phyloP scores from a whole-genome alignment of 2,113 vertebrate genomes.

The Apeltes quadracus region DNA sequence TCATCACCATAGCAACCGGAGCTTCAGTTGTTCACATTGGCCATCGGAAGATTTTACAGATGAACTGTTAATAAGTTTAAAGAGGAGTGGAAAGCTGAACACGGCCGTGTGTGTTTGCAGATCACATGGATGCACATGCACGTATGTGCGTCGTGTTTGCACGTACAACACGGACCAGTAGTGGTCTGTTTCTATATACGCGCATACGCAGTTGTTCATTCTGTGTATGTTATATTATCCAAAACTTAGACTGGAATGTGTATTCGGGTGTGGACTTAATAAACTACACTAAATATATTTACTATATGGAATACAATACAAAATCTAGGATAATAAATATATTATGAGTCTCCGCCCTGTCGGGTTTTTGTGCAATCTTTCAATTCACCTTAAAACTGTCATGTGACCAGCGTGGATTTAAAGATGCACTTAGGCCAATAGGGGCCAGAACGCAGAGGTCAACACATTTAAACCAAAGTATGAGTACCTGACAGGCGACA shows the following conservation, averaged over 20 bases:
- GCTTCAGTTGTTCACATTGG: slow-evolving; percentile 39
- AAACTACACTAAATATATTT: background rate
- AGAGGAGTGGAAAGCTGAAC: slow-evolving; percentile 6
- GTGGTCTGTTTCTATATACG: background rate
- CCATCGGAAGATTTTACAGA: slow-evolving; percentile 32
- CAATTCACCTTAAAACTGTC: background rate
- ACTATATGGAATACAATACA: background rate
- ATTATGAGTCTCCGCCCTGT: background rate
- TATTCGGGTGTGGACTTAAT: background rate
- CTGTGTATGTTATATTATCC: background rate
- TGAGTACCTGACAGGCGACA: background rate
- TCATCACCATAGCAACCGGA: slow-evolving; percentile 67
- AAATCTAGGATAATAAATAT: background rate
- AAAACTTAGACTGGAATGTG: background rate
- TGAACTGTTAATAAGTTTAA: slow-evolving; percentile 40
- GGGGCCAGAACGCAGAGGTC: background rate
- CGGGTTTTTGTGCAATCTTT: background rate
- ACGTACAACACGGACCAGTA: background rate
- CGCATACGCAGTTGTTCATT: background rate
- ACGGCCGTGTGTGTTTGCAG: background rate
- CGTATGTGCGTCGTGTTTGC: background rate
- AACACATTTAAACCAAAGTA: slow-evolving; percentile 3
- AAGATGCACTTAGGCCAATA: background rate
- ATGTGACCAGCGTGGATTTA: slow-evolving; percentile 4
- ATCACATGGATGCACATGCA: background rate